phyloP scores from a whole-genome alignment of 2,888 invertebrate species.

The Hirudinaria manillensis region DNA sequence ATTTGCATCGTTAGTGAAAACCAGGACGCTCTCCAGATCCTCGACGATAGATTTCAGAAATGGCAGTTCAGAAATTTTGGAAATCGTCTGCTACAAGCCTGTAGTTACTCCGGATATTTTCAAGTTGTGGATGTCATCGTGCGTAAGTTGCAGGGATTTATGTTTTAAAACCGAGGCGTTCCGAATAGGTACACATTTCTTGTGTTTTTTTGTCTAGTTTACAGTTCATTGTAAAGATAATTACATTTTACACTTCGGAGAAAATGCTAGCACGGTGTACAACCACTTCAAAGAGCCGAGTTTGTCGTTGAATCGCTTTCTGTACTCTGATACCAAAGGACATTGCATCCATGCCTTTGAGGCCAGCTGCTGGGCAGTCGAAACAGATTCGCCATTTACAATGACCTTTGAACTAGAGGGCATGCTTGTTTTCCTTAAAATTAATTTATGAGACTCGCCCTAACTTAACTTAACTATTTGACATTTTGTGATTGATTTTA shows the following conservation, averaged over 20 bases:
- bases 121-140: constrained; percentile 16
- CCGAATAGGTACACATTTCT: no score
- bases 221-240: background rate
- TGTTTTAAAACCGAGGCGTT: no score
- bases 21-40: background rate
- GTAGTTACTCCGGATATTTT: background rate
- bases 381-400: background rate
- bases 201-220: no score
- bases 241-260: background rate
- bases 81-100: constrained; percentile 11
- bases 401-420: background rate
- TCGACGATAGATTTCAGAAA: constrained; percentile 8
- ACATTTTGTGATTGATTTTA: background rate
- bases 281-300: background rate
- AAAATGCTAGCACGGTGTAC: constrained; percentile 17
- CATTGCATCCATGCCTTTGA: constrained; percentile 7
- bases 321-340: background rate
- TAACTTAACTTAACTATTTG: no score
- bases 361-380: background rate
- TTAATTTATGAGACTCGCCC: background rate
- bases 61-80: background rate
- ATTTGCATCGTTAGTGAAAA: no score
- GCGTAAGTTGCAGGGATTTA: background rate
- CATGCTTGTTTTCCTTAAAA: background rate
- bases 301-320: background rate